phyloP scores from a whole-genome alignment of 2,797 vertebrate genomes.

The Craterocephalus amniculus region DNA sequence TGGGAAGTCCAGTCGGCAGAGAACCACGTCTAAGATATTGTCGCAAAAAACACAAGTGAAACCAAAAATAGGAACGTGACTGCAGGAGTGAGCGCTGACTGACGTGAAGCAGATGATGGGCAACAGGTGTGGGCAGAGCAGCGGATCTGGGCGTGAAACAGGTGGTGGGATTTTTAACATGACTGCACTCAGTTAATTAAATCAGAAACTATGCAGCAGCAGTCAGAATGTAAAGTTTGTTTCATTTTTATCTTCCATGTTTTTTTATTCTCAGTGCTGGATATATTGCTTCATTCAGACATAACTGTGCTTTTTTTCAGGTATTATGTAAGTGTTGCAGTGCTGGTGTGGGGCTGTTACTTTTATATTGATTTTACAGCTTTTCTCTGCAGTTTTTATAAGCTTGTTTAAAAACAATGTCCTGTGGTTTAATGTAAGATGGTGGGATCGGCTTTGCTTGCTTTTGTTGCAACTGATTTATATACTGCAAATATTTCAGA shows the following conservation, averaged over 20 bases:
- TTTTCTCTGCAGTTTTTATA: conserved; percentile 47
- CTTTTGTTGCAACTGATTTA: not conserved
- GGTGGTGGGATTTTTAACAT: conserved; percentile 41
- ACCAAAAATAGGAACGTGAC: conserved; percentile 53
- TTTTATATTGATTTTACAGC: conserved; percentile 47
- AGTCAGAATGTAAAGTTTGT: not conserved
- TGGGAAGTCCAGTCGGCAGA: conserved; percentile 3
- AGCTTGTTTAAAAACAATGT: conserved; percentile 17
- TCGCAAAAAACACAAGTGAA: conserved; percentile 30
- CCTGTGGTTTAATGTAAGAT: not conserved
- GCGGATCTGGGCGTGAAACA: conserved; percentile 30
- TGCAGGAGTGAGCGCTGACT: conserved; percentile 27
- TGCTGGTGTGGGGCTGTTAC: conserved; percentile 25
- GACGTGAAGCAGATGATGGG: conserved; percentile 50
- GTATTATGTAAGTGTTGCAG: not conserved
- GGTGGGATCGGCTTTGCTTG: not conserved
- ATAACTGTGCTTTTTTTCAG: conserved; percentile 7
- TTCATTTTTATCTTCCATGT: conserved; percentile 32
- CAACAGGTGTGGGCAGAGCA: conserved; percentile 45
- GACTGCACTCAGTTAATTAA: conserved; percentile 3
- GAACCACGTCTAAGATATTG: conserved; percentile 8
- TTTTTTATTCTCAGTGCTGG: conserved; percentile 9
- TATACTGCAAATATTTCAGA: not conserved
- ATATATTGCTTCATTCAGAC: conserved; percentile 14
- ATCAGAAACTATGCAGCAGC: conserved; percentile 15